Conservation (phyloP, 2,888 invertebrate species). For the Rhingia campestris region DNA sequence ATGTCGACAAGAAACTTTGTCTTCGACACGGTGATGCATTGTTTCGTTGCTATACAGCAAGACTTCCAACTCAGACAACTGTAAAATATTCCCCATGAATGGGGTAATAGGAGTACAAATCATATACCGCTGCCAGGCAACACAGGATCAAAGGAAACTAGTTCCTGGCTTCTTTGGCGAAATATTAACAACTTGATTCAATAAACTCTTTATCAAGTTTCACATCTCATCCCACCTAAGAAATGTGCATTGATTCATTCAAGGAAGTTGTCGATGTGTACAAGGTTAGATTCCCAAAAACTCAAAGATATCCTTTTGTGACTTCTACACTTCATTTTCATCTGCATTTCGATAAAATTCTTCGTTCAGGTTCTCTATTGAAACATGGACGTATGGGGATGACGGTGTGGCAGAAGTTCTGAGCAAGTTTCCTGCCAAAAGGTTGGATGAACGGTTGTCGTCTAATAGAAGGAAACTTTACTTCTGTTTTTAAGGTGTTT, state of each 20-base stretch:
- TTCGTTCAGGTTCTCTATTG: conserved; percentile 8
- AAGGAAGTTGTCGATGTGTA: conserved; percentile 62
- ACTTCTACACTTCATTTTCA: conserved; percentile 23
- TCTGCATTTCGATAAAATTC: conserved; percentile 42
- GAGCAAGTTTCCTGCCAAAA: conserved; percentile 27
- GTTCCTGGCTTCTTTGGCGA: conserved; percentile 38
- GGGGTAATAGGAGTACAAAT: conserved; percentile 10
- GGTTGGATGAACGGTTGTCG: conserved; percentile 8
- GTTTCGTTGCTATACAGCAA: conserved; percentile 47
- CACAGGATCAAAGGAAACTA: conserved; percentile 61
- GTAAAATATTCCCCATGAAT: conserved; percentile 45
- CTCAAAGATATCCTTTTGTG: conserved; percentile 38
- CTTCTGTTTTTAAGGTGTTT: conserved; percentile 25
- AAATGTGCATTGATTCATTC: conserved; percentile 56
- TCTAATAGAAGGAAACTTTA: conserved; percentile 22
- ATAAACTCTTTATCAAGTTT: conserved; percentile 31
- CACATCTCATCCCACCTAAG: not conserved
- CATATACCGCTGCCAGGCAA: conserved; percentile 22
- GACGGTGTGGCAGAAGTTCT: conserved; percentile 33
- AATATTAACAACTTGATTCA: conserved; percentile 68
- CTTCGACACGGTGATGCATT: conserved; percentile 44
- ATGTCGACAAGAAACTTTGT: conserved; percentile 42
- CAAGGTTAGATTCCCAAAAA: conserved; percentile 8
- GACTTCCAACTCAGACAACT: conserved; percentile 49
- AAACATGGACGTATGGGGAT: not conserved